phyloP scores from a whole-genome alignment of 1,140 invertebrate genomes.

The Drosophila nigromelanica region DNA sequence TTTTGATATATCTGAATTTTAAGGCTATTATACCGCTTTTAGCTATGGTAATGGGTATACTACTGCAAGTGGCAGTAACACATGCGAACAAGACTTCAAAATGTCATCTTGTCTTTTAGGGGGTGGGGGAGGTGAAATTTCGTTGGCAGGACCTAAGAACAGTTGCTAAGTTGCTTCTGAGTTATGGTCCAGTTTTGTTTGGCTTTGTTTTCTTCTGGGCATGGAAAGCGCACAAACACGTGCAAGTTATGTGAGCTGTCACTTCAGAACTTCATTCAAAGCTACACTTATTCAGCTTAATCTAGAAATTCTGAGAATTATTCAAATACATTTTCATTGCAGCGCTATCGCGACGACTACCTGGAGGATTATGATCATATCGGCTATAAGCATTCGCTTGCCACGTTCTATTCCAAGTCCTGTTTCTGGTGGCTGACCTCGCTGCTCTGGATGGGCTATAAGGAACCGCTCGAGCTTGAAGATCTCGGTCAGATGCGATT shows the following conservation, averaged over 20 bases:
- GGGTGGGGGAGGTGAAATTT: no score
- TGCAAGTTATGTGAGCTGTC: slow-evolving; percentile 20
- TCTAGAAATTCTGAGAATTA: background rate
- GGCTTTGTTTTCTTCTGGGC: slow-evolving; percentile 20
- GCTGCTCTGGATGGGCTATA: slow-evolving; percentile 88
- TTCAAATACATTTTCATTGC: background rate
- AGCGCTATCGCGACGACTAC: slow-evolving; percentile 76
- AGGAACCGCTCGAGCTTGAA: slow-evolving; percentile 87
- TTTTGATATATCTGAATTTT: background rate
- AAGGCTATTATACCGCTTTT: background rate
- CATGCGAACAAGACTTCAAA: slow-evolving; percentile 41
- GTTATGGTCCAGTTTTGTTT: slow-evolving; percentile 39
- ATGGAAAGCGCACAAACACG: slow-evolving; percentile 13
- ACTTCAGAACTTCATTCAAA: slow-evolving; percentile 15
- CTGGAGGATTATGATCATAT: slow-evolving; percentile 74
- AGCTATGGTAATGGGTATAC: background rate
- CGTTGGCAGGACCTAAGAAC: slow-evolving; percentile 36
- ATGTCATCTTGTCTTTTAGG: slow-evolving; percentile 46
- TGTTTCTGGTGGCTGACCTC: slow-evolving; percentile 91
- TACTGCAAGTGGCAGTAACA: slow-evolving; percentile 40
- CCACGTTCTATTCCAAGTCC: slow-evolving; percentile 88
- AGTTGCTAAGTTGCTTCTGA: slow-evolving; percentile 46
- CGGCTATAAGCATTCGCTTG: slow-evolving; percentile 86
- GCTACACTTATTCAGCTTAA: slow-evolving; percentile 5
- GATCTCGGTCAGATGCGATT: slow-evolving; percentile 89